phyloP scores from a whole-genome alignment of 2,797 vertebrate genomes.

The Microcaecilia unicolor region DNA sequence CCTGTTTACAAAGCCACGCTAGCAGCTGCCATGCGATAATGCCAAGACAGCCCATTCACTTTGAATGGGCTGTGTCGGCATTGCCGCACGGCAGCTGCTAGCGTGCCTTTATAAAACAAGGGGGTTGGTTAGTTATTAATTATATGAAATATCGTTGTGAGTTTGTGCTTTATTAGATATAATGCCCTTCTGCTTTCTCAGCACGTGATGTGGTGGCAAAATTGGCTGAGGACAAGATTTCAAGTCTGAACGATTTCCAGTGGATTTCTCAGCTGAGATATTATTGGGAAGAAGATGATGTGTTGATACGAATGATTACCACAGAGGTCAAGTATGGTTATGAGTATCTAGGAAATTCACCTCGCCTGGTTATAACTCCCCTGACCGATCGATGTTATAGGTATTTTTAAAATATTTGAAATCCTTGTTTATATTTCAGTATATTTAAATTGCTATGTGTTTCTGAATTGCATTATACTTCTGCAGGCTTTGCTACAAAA shows the following conservation, averaged over 20 bases:
- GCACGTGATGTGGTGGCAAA: conserved; percentile 80
- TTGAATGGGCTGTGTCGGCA: too few species aligned
- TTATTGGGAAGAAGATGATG: conserved; percentile 71
- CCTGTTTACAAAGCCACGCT: too few species aligned
- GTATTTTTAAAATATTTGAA: conserved; percentile 44
- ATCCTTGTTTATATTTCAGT: neutral
- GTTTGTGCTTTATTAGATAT: too few species aligned
- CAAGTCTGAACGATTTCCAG: conserved; percentile 75
- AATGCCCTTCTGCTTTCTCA: too few species aligned
- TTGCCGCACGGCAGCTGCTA: too few species aligned
- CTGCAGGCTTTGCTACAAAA: too few species aligned
- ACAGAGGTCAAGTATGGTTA: conserved; percentile 82
- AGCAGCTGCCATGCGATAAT: too few species aligned
- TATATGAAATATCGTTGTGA: too few species aligned
- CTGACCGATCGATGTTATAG: conserved; percentile 90
- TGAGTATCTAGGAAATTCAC: conserved; percentile 87
- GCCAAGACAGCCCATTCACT: too few species aligned
- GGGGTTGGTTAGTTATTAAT: too few species aligned
- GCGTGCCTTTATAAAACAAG: too few species aligned
- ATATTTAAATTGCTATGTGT: neutral
- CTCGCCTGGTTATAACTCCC: conserved; percentile 81
- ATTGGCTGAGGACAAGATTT: conserved; percentile 58
- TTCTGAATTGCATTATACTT: neutral
- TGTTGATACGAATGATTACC: conserved; percentile 82
- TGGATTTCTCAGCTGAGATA: conserved; percentile 91